These are phyloP conservation scores for Sitta europaea DNA, from an alignment of 2,113 vertebrate species.

Conservation along the genomic window DNA sequence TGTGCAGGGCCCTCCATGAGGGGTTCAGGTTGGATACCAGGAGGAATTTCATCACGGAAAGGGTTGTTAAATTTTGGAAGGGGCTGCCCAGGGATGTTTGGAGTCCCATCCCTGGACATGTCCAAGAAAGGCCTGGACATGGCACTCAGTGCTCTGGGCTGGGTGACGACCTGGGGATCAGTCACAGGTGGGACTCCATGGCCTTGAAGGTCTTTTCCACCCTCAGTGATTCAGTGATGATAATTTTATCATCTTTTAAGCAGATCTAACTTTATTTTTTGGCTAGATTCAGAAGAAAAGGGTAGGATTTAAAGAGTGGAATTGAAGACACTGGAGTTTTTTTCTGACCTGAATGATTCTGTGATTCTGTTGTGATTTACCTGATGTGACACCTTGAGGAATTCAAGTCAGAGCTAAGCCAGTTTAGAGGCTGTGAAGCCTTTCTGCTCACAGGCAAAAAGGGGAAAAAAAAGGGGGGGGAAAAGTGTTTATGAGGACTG, in stretches of 20 bases:
- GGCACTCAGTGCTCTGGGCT: background rate
- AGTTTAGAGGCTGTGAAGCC: background rate
- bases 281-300: background rate
- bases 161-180: background rate
- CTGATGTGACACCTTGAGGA: background rate
- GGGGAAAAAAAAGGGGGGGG: accelerated
- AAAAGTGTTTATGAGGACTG: background rate
- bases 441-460: background rate
- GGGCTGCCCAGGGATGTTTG: background rate
- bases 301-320: background rate
- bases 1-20: accelerated
- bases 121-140: background rate
- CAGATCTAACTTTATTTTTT: background rate
- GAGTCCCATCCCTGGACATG: background rate
- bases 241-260: background rate
- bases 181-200: background rate
- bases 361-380: background rate
- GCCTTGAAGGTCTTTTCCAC: background rate
- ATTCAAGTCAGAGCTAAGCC: background rate
- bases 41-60: background rate
- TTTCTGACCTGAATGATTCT: background rate
- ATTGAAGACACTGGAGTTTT: background rate
- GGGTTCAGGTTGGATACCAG: background rate
- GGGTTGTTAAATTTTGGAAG: background rate
- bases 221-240: background rate